Evolutionary conservation across 2,888 invertebrate genomes (phyloP), one percentile per base, ranked within the genome.

Genomic region (Aproaerema taeniolella): DNA sequence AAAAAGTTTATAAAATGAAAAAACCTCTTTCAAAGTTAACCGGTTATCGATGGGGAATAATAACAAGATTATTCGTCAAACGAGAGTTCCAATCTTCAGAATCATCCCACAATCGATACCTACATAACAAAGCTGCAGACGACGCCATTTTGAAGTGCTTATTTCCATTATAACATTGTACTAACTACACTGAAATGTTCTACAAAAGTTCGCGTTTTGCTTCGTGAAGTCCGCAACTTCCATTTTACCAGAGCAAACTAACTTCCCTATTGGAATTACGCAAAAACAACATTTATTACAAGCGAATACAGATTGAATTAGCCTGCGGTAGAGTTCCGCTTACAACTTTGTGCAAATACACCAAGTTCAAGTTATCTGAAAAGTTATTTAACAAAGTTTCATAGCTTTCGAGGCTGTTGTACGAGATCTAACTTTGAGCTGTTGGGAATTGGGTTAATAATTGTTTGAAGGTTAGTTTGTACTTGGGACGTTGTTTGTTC

Each of bases 301-400:
- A 85, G 69, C 74, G 77, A 64, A 72, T 74, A 85, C 78, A 82
- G 83, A 85, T 85, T 82, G 76, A 82, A 83, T 83, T 81, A 85
- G 78, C 72, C 56, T 70, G 79, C 67, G 75, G 76, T 72, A 61
- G 74, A 69, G 73, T 75, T 72, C 71, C 81, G 75, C 78, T 81
- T 86, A 79, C 77, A 80, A 80, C 85, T 82, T 81, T 82, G 77
- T 66, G 69, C 77, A 83, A 83, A 82, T 81, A 83, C 69, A 73
- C 71, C 66, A 73, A 82, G 77, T 83, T 83, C 82, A 85, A 86
- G 83, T 86, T 86, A 86, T 86, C 85, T 85, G 85, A 86, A 86
- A 86, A 86, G 85, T 86, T 86, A 86, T 85, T 86, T 85, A 86
- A 86, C 86, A 86, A 86, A 86, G 86, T 86, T 86, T 86, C 86